Base-by-base conservation (phyloP, 1,140 invertebrate genomes). In the Andrena cerasifolii region DNA sequence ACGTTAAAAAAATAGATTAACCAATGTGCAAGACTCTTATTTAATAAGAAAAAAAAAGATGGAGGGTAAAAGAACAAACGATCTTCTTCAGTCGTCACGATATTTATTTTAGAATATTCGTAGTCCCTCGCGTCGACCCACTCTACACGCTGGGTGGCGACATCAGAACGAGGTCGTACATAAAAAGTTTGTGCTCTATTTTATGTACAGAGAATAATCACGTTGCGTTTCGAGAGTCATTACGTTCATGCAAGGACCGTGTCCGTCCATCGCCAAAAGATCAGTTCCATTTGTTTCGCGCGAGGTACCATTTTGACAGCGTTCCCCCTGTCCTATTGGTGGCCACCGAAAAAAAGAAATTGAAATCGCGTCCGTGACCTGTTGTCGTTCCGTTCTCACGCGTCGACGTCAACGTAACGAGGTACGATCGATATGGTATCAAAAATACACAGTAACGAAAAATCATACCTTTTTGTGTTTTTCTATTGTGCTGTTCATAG, bases 91-190 rank as follows among this genome's bases (percentile, higher is more conserved):
- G 56, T 80, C 78, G 47, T 61, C 49, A 78, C 63, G 54, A 73
- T 79, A 81, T 81, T 81, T 81, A 81, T 81, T 82, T 82, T 82
- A 82, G 79, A 82, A 82, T 82, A 62, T 82, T 82, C 76, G 62
- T 81, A 81, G 49, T 56, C 43, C 58, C 62, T 62, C 72, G n/a
- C 61, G 26, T 71, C 66, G 66, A 58, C 28, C 67, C 31, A 36
- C 24, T 73, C 14, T 76, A 78, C 40, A 51, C 40, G 18, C 18
- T 18, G 49, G 31, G n/a, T n/a, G n/a, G 36, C 40, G 62, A 54
- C 26, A 68, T 33, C 26, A 67, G 43, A 18, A 58, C 68, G 43
- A 73, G 76, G 61, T 78, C 68, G 62, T 81, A 81, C 79, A 81
- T 78, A 81, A 81, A 80, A 79, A 81, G 75, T 79, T 77, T 58